Conservation (phyloP, 2,113 vertebrate species). For the Elanoides forficatus region DNA sequence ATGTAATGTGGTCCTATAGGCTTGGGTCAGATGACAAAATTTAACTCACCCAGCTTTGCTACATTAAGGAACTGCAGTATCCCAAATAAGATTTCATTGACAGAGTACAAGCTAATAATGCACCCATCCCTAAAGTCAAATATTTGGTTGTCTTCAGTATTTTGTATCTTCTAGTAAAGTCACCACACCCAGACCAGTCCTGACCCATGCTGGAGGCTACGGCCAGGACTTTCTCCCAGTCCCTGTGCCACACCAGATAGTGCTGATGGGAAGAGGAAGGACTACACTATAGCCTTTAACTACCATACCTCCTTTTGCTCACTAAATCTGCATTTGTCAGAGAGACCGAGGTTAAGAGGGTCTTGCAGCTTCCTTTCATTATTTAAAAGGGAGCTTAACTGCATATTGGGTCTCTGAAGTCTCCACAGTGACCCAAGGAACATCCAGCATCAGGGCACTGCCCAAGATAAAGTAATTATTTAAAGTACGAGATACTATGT, state of each 20-base stretch:
- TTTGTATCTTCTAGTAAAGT: neutral
- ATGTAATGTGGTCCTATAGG: neutral
- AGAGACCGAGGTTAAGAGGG: neutral
- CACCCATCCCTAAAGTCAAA: neutral
- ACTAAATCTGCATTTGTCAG: neutral
- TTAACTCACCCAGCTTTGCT: neutral
- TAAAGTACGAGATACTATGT: neutral
- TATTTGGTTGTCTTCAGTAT: neutral
- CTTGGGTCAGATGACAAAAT: neutral
- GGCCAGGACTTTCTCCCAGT: neutral
- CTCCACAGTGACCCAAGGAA: neutral
- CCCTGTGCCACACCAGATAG: rapidly evolving
- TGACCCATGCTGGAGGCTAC: neutral
- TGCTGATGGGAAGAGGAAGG: neutral
- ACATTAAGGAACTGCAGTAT: neutral
- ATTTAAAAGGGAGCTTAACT: neutral
- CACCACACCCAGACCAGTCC: neutral
- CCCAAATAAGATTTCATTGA: neutral
- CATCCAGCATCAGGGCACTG: neutral
- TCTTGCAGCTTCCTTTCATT: neutral
- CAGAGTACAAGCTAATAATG: neutral
- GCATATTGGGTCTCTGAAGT: neutral
- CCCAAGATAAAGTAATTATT: neutral
- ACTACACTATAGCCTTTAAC: neutral
- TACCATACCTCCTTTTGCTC: neutral